Conservation (phyloP, 2,888 invertebrate species). For the Diarsia dahlii region DNA sequence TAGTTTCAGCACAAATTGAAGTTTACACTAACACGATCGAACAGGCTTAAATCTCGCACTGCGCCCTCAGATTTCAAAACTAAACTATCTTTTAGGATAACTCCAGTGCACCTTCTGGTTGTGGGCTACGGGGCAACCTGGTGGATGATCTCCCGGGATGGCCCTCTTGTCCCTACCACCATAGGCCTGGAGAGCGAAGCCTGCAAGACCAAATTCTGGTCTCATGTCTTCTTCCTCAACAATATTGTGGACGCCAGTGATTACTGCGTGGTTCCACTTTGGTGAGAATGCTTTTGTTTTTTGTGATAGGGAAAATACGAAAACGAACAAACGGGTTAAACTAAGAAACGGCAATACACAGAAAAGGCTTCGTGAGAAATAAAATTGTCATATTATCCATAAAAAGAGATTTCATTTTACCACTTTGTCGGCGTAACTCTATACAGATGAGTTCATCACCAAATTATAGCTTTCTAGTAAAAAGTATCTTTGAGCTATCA, state of each 20-base stretch:
- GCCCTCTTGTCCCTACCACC: conserved; percentile 54
- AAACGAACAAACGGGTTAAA: no score
- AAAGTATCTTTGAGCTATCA: no score
- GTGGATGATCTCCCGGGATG: conserved; percentile 57
- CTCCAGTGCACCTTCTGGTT: conserved; percentile 61
- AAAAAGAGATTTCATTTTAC: no score
- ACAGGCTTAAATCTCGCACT: background rate
- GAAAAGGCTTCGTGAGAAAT: no score
- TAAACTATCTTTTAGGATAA: conserved; percentile 47
- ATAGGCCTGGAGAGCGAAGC: conserved; percentile 54
- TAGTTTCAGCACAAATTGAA: background rate
- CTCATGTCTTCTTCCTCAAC: conserved; percentile 60
- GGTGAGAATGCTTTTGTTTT: conserved; percentile 53
- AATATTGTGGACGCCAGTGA: conserved; percentile 59
- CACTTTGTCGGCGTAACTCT: no score
- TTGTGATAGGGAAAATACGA: background rate
- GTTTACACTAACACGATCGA: background rate
- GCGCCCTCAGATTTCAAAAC: background rate
- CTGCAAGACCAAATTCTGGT: conserved; percentile 66
- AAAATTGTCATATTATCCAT: no score
- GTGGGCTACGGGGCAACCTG: conserved; percentile 61
- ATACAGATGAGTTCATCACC: no score
- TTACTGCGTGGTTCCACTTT: conserved; percentile 60
- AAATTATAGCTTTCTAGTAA: no score
- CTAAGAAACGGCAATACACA: no score